phyloP scores from a whole-genome alignment of 2,113 vertebrate genomes.

The Leucosticte australis region DNA sequence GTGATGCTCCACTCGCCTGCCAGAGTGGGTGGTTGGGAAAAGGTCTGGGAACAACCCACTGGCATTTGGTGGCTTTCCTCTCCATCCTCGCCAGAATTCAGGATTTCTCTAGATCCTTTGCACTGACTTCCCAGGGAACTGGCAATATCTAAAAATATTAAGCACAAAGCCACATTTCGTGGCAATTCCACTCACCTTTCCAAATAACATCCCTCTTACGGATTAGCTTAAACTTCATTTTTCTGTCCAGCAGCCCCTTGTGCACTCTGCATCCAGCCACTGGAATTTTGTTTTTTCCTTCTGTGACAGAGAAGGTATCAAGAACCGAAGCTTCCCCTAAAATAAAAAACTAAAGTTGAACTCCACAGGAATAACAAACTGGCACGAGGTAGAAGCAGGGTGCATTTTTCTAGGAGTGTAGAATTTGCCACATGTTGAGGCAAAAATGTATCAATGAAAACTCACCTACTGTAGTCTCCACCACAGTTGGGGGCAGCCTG shows the following conservation, averaged over 20 bases:
- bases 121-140: not conserved
- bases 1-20: not conserved
- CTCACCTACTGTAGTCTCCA: constrained; percentile 79
- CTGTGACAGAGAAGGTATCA: constrained; percentile 81
- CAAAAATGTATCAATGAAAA: not conserved
- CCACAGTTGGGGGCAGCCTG: constrained; percentile 69
- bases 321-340: constrained; percentile 86
- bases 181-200: constrained; percentile 80
- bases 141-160: not conserved
- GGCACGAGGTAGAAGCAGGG: not conserved
- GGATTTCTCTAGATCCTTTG: not conserved
- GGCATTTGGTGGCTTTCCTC: not conserved
- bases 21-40: not conserved
- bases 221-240: constrained; percentile 82
- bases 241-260: constrained; percentile 87
- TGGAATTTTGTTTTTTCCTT: constrained; percentile 86
- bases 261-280: constrained; percentile 95
- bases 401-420: not conserved
- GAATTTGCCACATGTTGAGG: not conserved
- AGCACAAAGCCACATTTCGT: rapidly evolving
- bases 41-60: not conserved
- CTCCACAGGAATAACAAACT: not conserved
- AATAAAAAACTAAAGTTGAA: not conserved
- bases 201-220: constrained; percentile 79
- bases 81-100: not conserved